Conservation (phyloP, 2,888 invertebrate species). For the Carabus problematicus region DNA sequence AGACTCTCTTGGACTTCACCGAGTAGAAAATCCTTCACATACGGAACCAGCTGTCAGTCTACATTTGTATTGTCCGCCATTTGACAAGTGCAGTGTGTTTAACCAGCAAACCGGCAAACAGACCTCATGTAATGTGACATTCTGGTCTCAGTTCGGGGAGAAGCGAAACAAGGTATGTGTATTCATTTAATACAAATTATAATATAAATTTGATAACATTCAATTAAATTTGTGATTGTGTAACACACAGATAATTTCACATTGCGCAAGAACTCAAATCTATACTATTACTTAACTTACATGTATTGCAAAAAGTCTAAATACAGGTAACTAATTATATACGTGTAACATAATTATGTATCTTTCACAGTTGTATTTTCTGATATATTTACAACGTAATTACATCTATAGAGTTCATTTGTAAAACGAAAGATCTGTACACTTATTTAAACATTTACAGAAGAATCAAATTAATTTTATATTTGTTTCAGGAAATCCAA, state of each 20-base stretch:
- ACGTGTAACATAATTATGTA: too few relatives aligned
- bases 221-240: not conserved
- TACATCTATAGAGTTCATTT: too few relatives aligned
- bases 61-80: slow-evolving; percentile 96
- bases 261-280: not conserved
- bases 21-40: slow-evolving; percentile 93
- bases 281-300: too few relatives aligned
- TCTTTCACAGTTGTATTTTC: too few relatives aligned
- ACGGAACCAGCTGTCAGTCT: slow-evolving; percentile 88
- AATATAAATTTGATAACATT: not conserved
- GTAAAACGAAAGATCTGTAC: too few relatives aligned
- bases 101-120: slow-evolving; percentile 88
- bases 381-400: too few relatives aligned
- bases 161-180: slow-evolving; percentile 68
- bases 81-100: slow-evolving; percentile 85
- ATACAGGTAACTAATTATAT: too few relatives aligned
- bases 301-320: too few relatives aligned
- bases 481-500: slow-evolving; percentile 50
- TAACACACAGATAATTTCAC: not conserved
- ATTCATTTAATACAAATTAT: not conserved
- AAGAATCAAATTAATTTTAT: slow-evolving; percentile 2
- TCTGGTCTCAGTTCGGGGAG: slow-evolving; percentile 92
- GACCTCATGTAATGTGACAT: slow-evolving; percentile 77
- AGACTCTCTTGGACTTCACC: slow-evolving; percentile 94
- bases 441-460: too few relatives aligned